Base-by-base conservation (phyloP, 2,888 invertebrate species). In the Tetramorium bicarinatum region DNA sequence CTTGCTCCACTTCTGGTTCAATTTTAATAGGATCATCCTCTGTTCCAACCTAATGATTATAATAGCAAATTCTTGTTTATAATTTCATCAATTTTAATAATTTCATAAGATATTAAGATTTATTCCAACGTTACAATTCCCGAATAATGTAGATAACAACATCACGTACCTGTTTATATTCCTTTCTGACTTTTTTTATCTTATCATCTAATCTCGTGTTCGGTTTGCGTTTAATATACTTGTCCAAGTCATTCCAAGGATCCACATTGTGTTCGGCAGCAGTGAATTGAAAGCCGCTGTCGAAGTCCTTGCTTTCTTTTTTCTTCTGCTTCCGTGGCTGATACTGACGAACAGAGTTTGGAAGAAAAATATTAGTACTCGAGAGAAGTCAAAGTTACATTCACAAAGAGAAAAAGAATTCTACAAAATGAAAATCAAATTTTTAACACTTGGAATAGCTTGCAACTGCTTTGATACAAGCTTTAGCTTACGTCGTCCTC, bases 161-260 rank as follows among this genome's bases (percentile, higher is more conserved):
- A 44, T 21, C 13, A 11, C 95, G n/a, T 95, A 96, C 94, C 76
- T 96, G 93, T 80, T 95, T 95, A 72, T 95, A 93, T 88, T 96
- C 94, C 13, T 85, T 87, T 47, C 91, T 90, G 34, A 93, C 96
- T 96, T 96, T 96, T 59, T 96, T 96, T 89, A 98, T 98, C 95
- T 97, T 98, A 87, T 98, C 98, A 94, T 98, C 98, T 1, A 98
- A 96, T 91, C 98, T 97, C 21, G 97, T 96, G 91, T 97, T 97
- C 0, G 97, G 97, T 95, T 98, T 98, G 52, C 98, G 96, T 92
- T 97, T 97, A 0, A 98, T 96, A 94, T 97, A 98, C 92, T 97
- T 97, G 91, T 96, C 96, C 38, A 98, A 93, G 95, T 98, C 97
- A 93, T 97, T 97, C 97, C 98, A 97, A 6, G 97, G 96, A 92